Evolutionary conservation across 37 sponge, comb jelly and placozoan species (phyloP).

Genomic region (Corticium candelabrum): DNA sequence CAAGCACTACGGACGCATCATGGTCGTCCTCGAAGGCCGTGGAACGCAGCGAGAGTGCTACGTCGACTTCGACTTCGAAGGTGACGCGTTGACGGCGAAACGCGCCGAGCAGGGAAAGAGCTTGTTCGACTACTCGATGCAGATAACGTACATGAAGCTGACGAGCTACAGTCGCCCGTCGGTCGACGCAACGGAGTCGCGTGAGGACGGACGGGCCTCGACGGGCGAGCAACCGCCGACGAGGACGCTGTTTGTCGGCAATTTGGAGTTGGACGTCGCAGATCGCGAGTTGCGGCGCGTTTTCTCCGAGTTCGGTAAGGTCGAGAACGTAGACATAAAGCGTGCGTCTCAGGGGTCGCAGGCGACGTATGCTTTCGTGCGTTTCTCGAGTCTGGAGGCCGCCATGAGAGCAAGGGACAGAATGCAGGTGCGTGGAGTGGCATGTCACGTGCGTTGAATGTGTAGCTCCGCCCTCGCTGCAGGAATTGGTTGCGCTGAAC

Average conservation of each 20-base stretch:
- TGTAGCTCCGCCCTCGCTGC: too few species aligned
- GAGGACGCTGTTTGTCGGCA: slow-evolving; percentile 92
- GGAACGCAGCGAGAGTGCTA: not conserved
- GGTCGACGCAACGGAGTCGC: not conserved
- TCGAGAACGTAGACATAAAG: slow-evolving; percentile 87
- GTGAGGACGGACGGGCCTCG: not conserved
- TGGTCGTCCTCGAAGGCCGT: not conserved
- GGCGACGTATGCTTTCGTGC: slow-evolving; percentile 84
- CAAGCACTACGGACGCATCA: not conserved
- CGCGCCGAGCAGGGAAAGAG: not conserved
- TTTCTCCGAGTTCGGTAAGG: slow-evolving; percentile 73
- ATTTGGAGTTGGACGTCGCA: slow-evolving; percentile 64
- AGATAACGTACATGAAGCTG: not conserved
- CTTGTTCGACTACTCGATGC: not conserved
- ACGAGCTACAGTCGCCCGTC: too few species aligned
- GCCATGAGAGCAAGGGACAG: slow-evolving; percentile 85
- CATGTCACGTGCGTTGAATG: too few species aligned
- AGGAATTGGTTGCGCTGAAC: too few species aligned
- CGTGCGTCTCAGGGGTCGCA: slow-evolving; percentile 11
- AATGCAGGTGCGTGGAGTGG: slow-evolving; percentile 53
- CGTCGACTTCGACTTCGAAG: not conserved
- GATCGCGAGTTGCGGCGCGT: slow-evolving; percentile 68
- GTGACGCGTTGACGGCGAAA: not conserved
- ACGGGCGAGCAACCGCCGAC: slow-evolving; percentile 15
- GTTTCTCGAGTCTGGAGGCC: slow-evolving; percentile 72